Evolutionary conservation across 2,888 invertebrate species (phyloP), one percentile per base, ranked within the genome.

Genomic region (Dysmachus trigonus): DNA sequence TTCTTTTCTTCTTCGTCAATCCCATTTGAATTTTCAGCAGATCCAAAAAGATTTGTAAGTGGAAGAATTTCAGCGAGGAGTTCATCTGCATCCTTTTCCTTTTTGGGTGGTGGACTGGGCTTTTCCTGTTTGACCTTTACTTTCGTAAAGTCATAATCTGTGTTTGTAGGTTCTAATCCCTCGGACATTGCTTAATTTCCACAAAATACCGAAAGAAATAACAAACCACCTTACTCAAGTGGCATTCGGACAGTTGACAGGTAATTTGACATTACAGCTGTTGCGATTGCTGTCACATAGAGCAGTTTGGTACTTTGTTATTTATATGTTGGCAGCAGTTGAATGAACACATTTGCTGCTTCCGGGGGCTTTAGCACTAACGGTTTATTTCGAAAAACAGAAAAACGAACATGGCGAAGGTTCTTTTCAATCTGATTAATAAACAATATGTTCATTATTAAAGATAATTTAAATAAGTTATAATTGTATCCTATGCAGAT

Each of bases 101-200:
- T 83, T 35, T 86, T 72, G 6, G 47, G 81, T n/a, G 87, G 88
- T 8, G 88, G 89, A 86, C 91, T 92, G 62, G 90, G 86, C 89
- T 89, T 90, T 88, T 92, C 92, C 84, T 89, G 85, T 88, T 92
- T 92, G 22, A 92, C 89, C 88, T 89, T 90, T 35, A 89, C 73
- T 62, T 85, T 83, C 10, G 53, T 79, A 72, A 41, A 85, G 38
- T 83, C 53, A 47, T 73, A 82, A 38, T 83, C 41, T 31, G 10
- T n/a, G 22, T 72, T 83, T 0, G 15, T 38, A 4, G 47, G 15
- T 13, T 13, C 10, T 15, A 47, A 30, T 47, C 27, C 38, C 8
- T 82, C 62, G 3, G 41, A 38, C 83, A 83, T 83, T 4, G 15
- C 22, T 53, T 27, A 81, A 62, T 62, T 62, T 62, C 22, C 3